Conservation (phyloP, 1,140 invertebrate genomes). For the Venustaconcha ellipsiformis region DNA sequence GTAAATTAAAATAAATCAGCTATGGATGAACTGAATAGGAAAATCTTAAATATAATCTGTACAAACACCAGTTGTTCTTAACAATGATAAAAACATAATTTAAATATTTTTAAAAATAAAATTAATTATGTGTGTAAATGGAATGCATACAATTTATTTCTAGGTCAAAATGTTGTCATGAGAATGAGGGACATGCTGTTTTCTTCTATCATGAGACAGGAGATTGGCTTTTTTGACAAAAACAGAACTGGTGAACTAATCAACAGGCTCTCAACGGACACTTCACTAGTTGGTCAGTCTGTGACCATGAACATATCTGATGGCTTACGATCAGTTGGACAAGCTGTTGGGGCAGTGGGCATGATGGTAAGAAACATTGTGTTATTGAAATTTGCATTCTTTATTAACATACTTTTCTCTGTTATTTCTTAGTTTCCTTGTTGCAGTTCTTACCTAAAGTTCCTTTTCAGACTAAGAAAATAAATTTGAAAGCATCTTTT, state of each 20-base stretch:
- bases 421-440: too few species aligned
- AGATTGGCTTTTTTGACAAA: constrained; percentile 93
- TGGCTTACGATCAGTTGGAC: constrained; percentile 87
- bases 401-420: too few species aligned
- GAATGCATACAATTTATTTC: constrained; percentile 13
- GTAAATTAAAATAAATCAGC: background rate
- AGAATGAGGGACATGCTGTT: constrained; percentile 85
- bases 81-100: constrained; percentile 20
- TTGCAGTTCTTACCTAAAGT: too few species aligned
- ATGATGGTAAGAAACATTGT: constrained; percentile 85
- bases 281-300: constrained; percentile 90
- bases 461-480: too few species aligned
- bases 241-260: constrained; percentile 96
- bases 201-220: constrained; percentile 87
- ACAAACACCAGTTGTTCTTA: background rate
- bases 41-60: background rate
- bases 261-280: constrained; percentile 90
- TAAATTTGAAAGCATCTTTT: too few species aligned
- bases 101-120: constrained; percentile 5
- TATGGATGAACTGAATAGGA: background rate
- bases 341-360: constrained; percentile 85
- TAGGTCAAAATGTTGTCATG: constrained; percentile 90
- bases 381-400: too few species aligned
- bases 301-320: constrained; percentile 95
- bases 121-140: background rate